A percentile compares a stretch with the other conserved stretches of the same genome.
Evolutionary conservation across 2,797 vertebrate species (phyloP).

Genomic region (Nyctibius grandis): DNA sequence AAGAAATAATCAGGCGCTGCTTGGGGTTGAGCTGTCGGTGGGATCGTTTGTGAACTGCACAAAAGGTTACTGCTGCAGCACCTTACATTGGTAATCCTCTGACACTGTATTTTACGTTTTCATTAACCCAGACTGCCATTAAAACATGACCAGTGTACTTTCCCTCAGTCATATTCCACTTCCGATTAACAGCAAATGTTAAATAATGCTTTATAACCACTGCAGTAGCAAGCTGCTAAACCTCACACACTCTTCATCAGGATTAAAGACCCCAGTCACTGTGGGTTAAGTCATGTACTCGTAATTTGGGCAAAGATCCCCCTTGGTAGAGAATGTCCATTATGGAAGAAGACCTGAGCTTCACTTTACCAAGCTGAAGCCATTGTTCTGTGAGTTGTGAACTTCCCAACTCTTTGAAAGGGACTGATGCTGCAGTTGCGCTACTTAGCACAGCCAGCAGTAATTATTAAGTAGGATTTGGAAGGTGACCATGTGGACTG

Average conservation of each 20-base stretch:
- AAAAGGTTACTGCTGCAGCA: background rate
- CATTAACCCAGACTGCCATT: background rate
- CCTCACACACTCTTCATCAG: background rate
- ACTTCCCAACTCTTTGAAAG: background rate
- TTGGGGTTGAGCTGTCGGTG: background rate
- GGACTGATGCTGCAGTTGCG: rapidly evolving
- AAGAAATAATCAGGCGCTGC: background rate
- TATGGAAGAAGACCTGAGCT: background rate
- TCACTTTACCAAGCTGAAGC: background rate
- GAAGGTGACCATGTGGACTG: background rate
- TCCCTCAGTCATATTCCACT: background rate
- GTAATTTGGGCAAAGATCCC: background rate
- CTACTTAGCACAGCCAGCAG: background rate
- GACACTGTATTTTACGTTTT: background rate
- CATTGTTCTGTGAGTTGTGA: rapidly evolving
- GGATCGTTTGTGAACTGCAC: background rate
- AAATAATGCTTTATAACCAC: background rate
- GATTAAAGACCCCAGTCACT: background rate
- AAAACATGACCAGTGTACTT: background rate
- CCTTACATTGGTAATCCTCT: background rate
- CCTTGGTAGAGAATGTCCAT: background rate
- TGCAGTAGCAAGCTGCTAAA: background rate
- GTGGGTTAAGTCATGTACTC: background rate
- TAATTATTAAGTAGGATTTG: background rate
- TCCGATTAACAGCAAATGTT: background rate